Base-by-base conservation (phyloP, 2,888 invertebrate species). In the Drosophila recens region DNA sequence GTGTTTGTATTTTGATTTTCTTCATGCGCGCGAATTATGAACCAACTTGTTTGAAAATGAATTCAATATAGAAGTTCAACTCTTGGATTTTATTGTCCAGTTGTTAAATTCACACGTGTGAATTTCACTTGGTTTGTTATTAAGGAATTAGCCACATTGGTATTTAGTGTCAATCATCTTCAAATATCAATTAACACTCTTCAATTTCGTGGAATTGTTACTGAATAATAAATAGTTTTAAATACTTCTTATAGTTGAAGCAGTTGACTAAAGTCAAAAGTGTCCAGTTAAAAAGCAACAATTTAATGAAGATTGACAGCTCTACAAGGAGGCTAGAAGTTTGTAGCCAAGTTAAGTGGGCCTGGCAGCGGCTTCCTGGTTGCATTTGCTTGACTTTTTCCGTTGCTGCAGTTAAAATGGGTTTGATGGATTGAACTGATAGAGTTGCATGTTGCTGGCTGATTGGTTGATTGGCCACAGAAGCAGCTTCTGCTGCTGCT, bases 361-460 rank as follows among this genome's bases (percentile, higher is more conserved):
- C 34, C 46, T 67, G 48, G 53, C 38, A 59, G 56, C 33, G 27
- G 51, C 70, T 78, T 83, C 58, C 87, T 71, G 68, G 67, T 70
- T 67, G 65, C 48, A 45, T 57, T 66, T 82, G 34, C 56, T 30
- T 53, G 68, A 64, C 57, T 77, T 78, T 38, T 74, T 79, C 64
- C 70, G 75, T 58, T 67, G 52, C 51, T 45, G 70, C 40, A 68
- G 51, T 46, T 27, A 8, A 73, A 70, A 48, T 48, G 49, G 62
- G 30, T 72, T 75, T 38, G 63, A 56, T 63, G 46, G 36, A 53
- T 67, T 79, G 43, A 51, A 43, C 38, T 57, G 68, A 71, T 68
- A 58, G 71, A 72, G 85, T 82, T 83, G 82, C 87, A 83, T 83
- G 82, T 85, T 82, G 87, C 67, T 57, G 66, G 40, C 53, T 58